phyloP scores from a whole-genome alignment of 2,888 invertebrate species.

The Alentia gelatinosa region DNA sequence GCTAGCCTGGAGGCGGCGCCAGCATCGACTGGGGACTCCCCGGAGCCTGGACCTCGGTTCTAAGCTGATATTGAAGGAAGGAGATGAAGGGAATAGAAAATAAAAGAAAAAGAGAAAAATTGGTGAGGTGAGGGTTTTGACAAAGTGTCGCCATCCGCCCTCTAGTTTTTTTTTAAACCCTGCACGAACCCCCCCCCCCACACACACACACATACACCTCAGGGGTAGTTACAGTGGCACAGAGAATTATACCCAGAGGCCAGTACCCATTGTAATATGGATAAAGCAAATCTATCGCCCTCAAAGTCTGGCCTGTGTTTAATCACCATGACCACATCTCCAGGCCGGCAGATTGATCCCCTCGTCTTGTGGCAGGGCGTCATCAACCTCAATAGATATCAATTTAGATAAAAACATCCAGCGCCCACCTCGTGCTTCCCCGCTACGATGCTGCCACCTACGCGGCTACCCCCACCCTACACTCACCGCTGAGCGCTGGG shows the following conservation, averaged over 20 bases:
- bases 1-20: background rate
- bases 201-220: background rate
- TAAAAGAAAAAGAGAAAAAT: too few relatives aligned
- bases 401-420: slow-evolving; percentile 38
- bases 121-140: too few relatives aligned
- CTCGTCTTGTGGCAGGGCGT: background rate
- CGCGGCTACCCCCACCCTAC: background rate
- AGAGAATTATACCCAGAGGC: background rate
- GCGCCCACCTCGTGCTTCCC: background rate
- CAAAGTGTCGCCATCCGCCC: too few relatives aligned
- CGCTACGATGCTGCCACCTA: background rate
- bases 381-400: slow-evolving; percentile 37
- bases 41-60: background rate
- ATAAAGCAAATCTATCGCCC: slow-evolving; percentile 28
- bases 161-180: too few relatives aligned
- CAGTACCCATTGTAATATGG: slow-evolving; percentile 14
- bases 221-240: background rate
- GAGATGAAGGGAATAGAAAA: background rate
- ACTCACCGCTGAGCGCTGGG: background rate
- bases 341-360: background rate
- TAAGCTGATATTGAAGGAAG: background rate
- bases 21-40: background rate
- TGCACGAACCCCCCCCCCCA: background rate
- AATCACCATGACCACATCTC: slow-evolving; percentile 23
- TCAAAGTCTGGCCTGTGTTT: background rate